Conservation (phyloP, 2,888 invertebrate species). For the Apantesis nais region DNA sequence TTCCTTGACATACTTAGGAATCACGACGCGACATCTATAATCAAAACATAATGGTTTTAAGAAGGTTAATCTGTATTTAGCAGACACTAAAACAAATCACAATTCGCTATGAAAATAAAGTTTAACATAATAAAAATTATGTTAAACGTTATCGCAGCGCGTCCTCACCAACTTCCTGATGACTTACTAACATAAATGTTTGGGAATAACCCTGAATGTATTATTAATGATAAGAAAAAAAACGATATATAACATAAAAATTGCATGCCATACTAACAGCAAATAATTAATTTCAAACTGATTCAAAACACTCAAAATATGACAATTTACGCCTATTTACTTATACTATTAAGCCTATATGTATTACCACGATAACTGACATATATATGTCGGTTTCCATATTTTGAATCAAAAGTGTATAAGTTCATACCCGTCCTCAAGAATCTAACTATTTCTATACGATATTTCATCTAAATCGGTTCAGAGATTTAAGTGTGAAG, state of each 20-base stretch:
- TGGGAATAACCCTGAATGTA: slow-evolving; percentile 4
- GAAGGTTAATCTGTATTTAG: not conserved
- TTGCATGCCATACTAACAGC: not conserved
- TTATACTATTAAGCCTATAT: too few species aligned
- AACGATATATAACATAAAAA: not conserved
- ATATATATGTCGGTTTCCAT: too few species aligned
- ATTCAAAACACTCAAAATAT: not conserved
- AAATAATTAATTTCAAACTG: too few species aligned
- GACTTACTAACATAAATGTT: not conserved
- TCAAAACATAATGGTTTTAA: not conserved
- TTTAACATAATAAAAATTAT: not conserved
- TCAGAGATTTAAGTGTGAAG: too few species aligned
- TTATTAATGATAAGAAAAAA: not conserved
- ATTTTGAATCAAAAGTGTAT: too few species aligned
- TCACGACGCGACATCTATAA: not conserved
- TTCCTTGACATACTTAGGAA: not conserved
- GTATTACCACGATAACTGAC: too few species aligned
- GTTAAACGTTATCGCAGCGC: not conserved
- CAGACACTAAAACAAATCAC: not conserved
- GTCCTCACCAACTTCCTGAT: slow-evolving; percentile 10
- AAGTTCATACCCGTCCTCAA: too few species aligned
- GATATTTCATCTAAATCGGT: too few species aligned
- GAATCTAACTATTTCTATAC: too few species aligned
- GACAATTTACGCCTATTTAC: not conserved
- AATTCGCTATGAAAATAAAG: not conserved